Conservation (phyloP, 2,888 invertebrate genomes). For the Ferdinandea cuprea region DNA sequence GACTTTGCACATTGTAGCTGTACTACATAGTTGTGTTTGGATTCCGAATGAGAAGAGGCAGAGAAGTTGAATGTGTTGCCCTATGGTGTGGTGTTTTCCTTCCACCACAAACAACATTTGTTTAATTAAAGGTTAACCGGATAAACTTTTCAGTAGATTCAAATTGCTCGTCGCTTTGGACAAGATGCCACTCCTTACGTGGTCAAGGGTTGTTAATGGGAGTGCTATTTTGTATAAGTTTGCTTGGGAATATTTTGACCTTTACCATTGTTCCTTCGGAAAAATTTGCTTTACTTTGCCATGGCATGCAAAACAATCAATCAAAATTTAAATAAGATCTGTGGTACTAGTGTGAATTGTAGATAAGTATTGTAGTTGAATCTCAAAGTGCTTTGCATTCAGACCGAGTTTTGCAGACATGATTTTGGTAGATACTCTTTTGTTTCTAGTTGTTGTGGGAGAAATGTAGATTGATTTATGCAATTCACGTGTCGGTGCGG, state of each 20-base stretch:
- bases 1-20: conserved; percentile 5
- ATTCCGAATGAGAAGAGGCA: neutral
- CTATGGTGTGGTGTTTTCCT: conserved; percentile 8
- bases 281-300: neutral
- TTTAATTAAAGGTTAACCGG: conserved; percentile 65
- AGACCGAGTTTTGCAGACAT: neutral
- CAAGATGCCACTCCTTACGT: conserved; percentile 38
- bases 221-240: neutral
- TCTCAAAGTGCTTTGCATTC: conserved; percentile 18
- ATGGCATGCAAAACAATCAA: neutral
- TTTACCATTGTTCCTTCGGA: conserved; percentile 31
- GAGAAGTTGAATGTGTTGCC: neutral
- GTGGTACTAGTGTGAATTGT: neutral
- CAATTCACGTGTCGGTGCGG: conserved; percentile 1
- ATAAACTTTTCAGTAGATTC: conserved; percentile 47
- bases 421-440: neutral
- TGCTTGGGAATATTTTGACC: conserved; percentile 53
- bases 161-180: neutral
- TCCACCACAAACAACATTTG: too few species aligned
- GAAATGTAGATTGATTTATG: neutral
- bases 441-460: neutral
- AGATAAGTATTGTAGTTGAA: neutral
- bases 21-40: too few species aligned
- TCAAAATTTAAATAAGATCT: neutral
- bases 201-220: conserved; percentile 50